phyloP scores from a whole-genome alignment of 2,113 vertebrate genomes.

The Mastomys natalensis region DNA sequence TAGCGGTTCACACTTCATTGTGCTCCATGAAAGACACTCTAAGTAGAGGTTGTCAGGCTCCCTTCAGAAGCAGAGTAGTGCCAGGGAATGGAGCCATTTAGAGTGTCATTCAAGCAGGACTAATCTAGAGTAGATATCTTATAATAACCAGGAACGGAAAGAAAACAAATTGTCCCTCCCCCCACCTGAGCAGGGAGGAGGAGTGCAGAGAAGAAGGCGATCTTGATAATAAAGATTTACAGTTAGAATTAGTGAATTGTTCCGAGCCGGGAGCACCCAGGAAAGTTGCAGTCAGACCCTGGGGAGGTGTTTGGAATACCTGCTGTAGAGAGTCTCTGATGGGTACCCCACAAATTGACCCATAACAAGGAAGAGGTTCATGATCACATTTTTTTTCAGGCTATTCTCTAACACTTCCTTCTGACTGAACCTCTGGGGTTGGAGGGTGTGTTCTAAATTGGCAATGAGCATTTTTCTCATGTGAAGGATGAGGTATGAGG shows the following conservation, averaged over 20 bases:
- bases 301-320: conserved; percentile 4
- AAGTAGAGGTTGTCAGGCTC: conserved; percentile 91
- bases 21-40: conserved; percentile 88
- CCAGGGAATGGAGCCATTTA: conserved; percentile 89
- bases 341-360: neutral
- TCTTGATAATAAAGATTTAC: conserved; percentile 79
- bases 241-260: conserved; percentile 77
- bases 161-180: conserved; percentile 84
- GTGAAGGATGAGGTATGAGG: neutral
- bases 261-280: conserved; percentile 39
- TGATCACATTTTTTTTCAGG: neutral
- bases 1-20: conserved; percentile 91
- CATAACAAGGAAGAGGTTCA: neutral
- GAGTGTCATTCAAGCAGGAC: conserved; percentile 90
- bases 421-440: neutral
- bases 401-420: neutral
- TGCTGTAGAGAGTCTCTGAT: neutral
- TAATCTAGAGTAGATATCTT: conserved; percentile 90
- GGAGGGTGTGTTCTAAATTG: neutral
- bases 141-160: conserved; percentile 88
- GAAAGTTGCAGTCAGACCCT: conserved; percentile 48
- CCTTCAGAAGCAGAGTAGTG: conserved; percentile 87
- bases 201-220: conserved; percentile 77
- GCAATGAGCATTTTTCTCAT: neutral
- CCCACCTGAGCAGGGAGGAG: conserved; percentile 81